Evolutionary conservation across 2,888 invertebrate genomes (phyloP).

Genomic region (Cataglyphis rosenhaueri): DNA sequence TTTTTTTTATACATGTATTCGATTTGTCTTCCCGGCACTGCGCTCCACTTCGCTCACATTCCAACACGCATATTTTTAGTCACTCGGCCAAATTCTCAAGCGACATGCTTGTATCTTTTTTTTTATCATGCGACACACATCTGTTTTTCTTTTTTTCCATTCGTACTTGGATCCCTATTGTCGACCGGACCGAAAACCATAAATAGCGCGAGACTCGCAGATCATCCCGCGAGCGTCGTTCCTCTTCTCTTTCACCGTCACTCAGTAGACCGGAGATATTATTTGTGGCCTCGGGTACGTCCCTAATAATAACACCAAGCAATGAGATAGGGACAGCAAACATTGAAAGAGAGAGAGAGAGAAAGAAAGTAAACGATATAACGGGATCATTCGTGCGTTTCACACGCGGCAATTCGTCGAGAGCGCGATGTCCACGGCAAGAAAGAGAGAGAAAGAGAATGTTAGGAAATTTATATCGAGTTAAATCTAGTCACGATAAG

Average conservation of each 20-base stretch:
- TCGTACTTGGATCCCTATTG: constrained; percentile 46
- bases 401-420: constrained; percentile 36
- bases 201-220: constrained; percentile 70
- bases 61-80: constrained; percentile 24
- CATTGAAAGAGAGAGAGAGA: constrained; percentile 21
- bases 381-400: constrained; percentile 48
- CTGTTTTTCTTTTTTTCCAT: constrained; percentile 18
- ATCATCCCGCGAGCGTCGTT: constrained; percentile 60
- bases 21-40: background rate
- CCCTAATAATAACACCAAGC: constrained; percentile 75
- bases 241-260: constrained; percentile 56
- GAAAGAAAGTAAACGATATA: constrained; percentile 19
- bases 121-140: background rate
- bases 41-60: background rate
- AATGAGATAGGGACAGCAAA: constrained; percentile 39
- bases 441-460: constrained; percentile 1
- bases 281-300: constrained; percentile 73
- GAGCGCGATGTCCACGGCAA: constrained; percentile 47
- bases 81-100: background rate
- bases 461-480: constrained; percentile 61
- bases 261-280: constrained; percentile 70
- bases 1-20: background rate
- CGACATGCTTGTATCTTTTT: background rate
- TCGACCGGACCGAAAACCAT: constrained; percentile 54
- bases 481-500: constrained; percentile 58